Conservation (phyloP, 1,140 invertebrate species). For the Atopsyche davidsoni region DNA sequence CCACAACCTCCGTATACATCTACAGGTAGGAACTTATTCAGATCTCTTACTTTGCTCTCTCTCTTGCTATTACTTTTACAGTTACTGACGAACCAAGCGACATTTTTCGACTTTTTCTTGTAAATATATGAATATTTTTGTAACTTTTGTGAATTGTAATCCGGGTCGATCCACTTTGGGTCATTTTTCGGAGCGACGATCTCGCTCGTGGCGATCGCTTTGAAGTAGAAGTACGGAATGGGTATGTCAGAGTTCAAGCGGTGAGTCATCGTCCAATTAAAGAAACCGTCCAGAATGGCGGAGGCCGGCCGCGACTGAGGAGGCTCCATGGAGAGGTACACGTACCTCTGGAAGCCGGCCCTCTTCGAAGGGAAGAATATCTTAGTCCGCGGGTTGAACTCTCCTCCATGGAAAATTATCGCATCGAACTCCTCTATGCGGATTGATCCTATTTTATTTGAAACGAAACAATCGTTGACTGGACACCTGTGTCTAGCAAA, state of each 20-base stretch:
- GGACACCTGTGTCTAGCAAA: slow-evolving; percentile 11
- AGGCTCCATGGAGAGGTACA: slow-evolving; percentile 26
- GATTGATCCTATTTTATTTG: slow-evolving; percentile 1
- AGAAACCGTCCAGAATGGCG: slow-evolving; percentile 33
- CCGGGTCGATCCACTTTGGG: slow-evolving; percentile 17
- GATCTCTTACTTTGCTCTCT: slow-evolving; percentile 46
- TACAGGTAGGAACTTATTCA: slow-evolving; percentile 52
- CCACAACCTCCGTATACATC: slow-evolving; percentile 63
- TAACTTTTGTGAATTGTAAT: background rate
- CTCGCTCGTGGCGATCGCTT: slow-evolving; percentile 28
- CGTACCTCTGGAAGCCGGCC: slow-evolving; percentile 12
- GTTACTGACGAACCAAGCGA: slow-evolving; percentile 58
- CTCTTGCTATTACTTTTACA: slow-evolving; percentile 50
- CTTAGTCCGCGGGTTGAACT: slow-evolving; percentile 29
- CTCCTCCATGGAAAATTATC: slow-evolving; percentile 37
- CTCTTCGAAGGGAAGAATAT: slow-evolving; percentile 30
- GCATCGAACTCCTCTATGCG: slow-evolving; percentile 36
- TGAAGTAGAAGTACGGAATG: slow-evolving; percentile 53
- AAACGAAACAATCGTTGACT: slow-evolving; percentile 12
- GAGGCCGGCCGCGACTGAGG: slow-evolving; percentile 33
- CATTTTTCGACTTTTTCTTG: slow-evolving; percentile 38
- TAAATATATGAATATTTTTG: slow-evolving; percentile 1
- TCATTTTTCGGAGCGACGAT: slow-evolving; percentile 28
- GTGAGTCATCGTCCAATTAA: slow-evolving; percentile 58
- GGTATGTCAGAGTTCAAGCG: slow-evolving; percentile 57